A percentile compares a stretch with the other conserved stretches of the same genome.
phyloP scores from a whole-genome alignment of 2,888 invertebrate genomes.

The Sepioteuthis lessoniana region DNA sequence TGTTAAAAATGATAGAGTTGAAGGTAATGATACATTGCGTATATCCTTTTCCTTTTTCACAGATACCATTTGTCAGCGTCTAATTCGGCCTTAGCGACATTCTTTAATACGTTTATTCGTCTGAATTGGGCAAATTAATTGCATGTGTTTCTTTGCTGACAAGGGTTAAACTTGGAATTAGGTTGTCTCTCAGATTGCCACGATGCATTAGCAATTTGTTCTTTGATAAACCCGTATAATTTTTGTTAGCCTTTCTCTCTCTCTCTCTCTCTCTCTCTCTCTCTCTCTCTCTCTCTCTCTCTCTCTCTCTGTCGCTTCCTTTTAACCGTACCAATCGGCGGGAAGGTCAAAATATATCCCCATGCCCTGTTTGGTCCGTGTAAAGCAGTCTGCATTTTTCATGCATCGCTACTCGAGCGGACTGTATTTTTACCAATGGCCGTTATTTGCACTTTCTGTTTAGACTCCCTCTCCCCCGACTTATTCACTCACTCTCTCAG shows the following conservation, averaged over 20 bases:
- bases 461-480: no score
- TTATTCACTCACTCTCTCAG: no score
- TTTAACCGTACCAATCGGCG: neutral
- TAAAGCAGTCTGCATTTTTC: neutral
- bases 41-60: neutral
- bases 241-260: no score
- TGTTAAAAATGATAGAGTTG: no score
- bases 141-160: neutral
- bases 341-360: no score
- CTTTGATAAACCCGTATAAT: neutral
- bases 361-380: neutral
- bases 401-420: neutral
- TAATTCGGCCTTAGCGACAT: neutral
- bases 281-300: neutral
- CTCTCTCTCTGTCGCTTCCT: neutral
- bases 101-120: neutral
- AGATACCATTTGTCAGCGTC: neutral
- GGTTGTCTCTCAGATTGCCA: neutral
- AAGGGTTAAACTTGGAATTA: neutral
- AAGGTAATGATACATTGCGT: no score
- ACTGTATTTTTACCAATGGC: neutral
- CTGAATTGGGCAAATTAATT: conserved; percentile 18
- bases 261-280: no score
- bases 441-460: neutral
- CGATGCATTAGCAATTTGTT: neutral